Evolutionary conservation across 2,113 vertebrate species (phyloP).

Genomic region (Poicephalus gulielmi): DNA sequence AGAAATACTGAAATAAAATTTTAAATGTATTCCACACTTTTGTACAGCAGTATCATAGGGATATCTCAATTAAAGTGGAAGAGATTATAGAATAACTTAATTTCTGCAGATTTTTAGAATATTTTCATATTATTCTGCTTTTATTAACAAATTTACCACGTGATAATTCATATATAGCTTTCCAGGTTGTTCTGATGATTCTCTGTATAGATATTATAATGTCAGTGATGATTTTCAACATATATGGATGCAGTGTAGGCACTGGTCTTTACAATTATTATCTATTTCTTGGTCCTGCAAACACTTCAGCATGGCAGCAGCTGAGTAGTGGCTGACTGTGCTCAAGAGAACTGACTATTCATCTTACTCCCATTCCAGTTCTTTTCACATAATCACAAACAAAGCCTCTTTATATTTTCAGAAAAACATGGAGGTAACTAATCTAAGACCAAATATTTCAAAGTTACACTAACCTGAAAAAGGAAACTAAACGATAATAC

Average conservation of each 20-base stretch:
- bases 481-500: not conserved
- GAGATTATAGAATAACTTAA: not conserved
- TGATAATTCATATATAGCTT: not conserved
- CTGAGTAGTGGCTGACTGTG: not conserved
- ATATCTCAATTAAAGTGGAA: not conserved
- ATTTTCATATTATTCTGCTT: not conserved
- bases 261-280: not conserved
- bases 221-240: not conserved
- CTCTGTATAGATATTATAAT: not conserved
- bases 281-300: not conserved
- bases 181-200: not conserved
- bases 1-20: not conserved
- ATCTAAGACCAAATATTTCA: not conserved
- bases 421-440: not conserved
- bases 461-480: slow-evolving; percentile 12
- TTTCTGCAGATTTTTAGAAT: not conserved
- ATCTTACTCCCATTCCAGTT: not conserved
- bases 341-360: not conserved
- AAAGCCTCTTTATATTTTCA: not conserved
- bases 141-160: not conserved
- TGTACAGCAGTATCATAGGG: not conserved
- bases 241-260: not conserved
- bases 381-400: not conserved
- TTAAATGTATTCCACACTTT: not conserved
- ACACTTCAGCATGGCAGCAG: not conserved